A percentile compares a stretch with the other conserved stretches of the same genome.
phyloP scores from a whole-genome alignment of 2,113 vertebrate genomes.

The Ctenodactylus gundi region DNA sequence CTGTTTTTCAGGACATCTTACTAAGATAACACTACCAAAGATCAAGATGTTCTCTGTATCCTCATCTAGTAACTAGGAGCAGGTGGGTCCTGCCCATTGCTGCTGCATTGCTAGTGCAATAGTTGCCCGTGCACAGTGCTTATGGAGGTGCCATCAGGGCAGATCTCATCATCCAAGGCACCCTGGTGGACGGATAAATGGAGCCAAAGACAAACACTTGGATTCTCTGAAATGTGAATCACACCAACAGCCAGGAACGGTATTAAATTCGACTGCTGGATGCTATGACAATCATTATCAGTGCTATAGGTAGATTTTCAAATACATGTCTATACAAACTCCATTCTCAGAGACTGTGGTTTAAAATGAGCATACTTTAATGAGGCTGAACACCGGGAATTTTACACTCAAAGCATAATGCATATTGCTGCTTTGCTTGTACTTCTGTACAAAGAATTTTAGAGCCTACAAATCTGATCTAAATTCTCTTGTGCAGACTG shows the following conservation, averaged over 20 bases:
- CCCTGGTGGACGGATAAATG: background rate
- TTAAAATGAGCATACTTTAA: background rate
- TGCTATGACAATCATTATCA: background rate
- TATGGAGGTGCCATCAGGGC: background rate
- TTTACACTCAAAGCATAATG: background rate
- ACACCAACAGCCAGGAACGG: background rate
- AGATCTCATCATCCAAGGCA: background rate
- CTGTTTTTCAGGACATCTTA: background rate
- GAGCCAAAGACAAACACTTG: background rate
- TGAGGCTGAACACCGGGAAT: background rate
- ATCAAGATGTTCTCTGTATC: background rate
- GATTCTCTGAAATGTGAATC: background rate
- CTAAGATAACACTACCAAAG: background rate
- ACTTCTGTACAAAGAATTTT: background rate
- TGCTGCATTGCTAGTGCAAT: fast-evolving
- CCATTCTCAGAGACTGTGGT: background rate
- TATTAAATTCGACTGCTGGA: background rate
- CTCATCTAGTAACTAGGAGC: background rate
- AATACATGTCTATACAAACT: background rate
- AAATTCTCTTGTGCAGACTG: background rate
- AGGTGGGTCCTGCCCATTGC: background rate
- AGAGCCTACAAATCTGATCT: background rate
- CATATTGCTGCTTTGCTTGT: background rate
- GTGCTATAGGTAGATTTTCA: background rate
- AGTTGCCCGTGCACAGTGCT: background rate